Evolutionary conservation across 2,113 vertebrate genomes (phyloP).

Genomic region (Pyxicephalus adspersus): DNA sequence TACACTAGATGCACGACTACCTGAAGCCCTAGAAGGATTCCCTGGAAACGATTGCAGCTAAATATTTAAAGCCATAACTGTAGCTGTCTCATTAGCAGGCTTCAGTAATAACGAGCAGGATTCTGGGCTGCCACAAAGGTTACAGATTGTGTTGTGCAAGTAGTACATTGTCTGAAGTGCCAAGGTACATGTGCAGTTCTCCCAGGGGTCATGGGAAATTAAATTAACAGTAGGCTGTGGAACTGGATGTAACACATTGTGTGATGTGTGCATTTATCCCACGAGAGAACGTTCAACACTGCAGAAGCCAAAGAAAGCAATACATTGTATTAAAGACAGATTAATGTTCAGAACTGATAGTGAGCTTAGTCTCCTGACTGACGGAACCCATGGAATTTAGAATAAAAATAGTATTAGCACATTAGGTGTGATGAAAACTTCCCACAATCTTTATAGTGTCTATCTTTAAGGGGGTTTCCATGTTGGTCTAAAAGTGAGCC

Average conservation of each 20-base stretch:
- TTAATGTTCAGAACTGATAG: neutral
- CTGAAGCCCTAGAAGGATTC: neutral
- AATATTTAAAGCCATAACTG: slow-evolving; percentile 20
- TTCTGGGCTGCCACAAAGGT: slow-evolving; percentile 42
- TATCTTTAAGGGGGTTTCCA: too few relatives aligned
- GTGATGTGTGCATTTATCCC: slow-evolving; percentile 25
- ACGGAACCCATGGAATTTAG: neutral
- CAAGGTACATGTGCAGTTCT: slow-evolving; percentile 43
- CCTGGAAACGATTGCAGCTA: neutral
- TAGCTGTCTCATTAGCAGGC: slow-evolving; percentile 34
- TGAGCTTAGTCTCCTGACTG: neutral
- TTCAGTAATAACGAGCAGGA: slow-evolving; percentile 9
- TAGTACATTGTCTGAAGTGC: slow-evolving; percentile 49
- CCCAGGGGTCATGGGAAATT: slow-evolving; percentile 47
- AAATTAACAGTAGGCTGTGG: slow-evolving; percentile 39
- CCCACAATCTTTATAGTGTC: too few relatives aligned
- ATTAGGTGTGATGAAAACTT: neutral
- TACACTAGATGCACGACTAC: neutral
- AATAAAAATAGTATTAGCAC: neutral
- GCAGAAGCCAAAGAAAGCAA: neutral
- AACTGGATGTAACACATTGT: slow-evolving; percentile 29
- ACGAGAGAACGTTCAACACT: neutral
- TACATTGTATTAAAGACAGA: slow-evolving; percentile 1
- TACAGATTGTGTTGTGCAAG: slow-evolving; percentile 48
- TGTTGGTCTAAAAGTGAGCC: too few relatives aligned